Percentiles rank a stretch among this genome's conserved stretches.
Conservation (phyloP, 1,140 invertebrate genomes). For the Orussus abietinus region DNA sequence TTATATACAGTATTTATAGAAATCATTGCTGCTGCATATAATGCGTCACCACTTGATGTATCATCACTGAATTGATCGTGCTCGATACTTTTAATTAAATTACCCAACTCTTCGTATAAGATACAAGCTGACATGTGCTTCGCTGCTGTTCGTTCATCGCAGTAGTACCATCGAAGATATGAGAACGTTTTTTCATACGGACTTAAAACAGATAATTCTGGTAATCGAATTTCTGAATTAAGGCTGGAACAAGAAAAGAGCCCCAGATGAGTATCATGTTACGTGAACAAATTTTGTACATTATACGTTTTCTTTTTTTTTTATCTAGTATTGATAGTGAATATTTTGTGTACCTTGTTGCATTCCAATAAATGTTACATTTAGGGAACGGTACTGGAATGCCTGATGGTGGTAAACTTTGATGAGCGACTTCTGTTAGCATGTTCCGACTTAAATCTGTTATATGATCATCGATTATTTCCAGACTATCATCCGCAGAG, state of each 20-base stretch:
- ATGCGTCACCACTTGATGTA: too few species aligned
- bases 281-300: too few species aligned
- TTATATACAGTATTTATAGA: too few species aligned
- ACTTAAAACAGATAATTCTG: too few species aligned
- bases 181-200: slow-evolving; percentile 37
- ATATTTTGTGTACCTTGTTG: slow-evolving; percentile 12
- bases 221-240: too few species aligned
- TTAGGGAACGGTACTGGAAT: slow-evolving; percentile 26
- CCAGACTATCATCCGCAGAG: neutral
- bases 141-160: slow-evolving; percentile 29
- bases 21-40: too few species aligned
- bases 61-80: too few species aligned
- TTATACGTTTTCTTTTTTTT: slow-evolving; percentile 19
- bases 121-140: too few species aligned
- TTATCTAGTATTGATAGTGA: slow-evolving; percentile 18
- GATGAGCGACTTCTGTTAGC: slow-evolving; percentile 37
- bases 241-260: too few species aligned
- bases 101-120: too few species aligned
- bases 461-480: slow-evolving; percentile 15
- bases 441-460: slow-evolving; percentile 30
- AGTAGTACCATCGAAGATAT: slow-evolving; percentile 34
- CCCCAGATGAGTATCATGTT: too few species aligned
- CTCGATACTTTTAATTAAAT: too few species aligned
- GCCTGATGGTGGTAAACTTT: slow-evolving; percentile 41
- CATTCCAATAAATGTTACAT: neutral